These are phyloP conservation scores for Mormyrops boulengeri DNA, from an alignment of 2,797 vertebrate species.

Conservation along the genomic window DNA sequence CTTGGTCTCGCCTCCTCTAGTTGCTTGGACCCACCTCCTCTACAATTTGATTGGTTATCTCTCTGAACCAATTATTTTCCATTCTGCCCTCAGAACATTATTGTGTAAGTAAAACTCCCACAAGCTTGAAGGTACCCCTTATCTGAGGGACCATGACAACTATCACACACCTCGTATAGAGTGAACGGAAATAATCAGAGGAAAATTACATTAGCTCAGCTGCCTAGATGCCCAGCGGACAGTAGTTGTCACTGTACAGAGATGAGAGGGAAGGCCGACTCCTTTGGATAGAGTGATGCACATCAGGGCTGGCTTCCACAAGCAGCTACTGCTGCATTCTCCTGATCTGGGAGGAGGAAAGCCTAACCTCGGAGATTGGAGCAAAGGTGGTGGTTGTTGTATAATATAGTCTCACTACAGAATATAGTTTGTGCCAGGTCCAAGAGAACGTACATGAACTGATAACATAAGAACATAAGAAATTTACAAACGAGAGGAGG, in stretches of 20 bases:
- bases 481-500: too few relatives aligned
- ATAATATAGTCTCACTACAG: neutral
- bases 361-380: neutral
- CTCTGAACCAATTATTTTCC: neutral
- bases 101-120: neutral
- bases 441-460: neutral
- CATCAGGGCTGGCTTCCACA: neutral
- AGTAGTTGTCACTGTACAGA: neutral
- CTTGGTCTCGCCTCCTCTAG: neutral
- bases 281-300: neutral
- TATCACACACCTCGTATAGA: conserved; percentile 23
- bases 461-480: neutral
- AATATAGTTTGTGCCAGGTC: neutral
- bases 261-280: neutral
- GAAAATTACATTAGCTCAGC: conserved; percentile 6
- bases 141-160: conserved; percentile 35
- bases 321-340: neutral
- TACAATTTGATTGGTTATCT: neutral
- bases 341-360: neutral
- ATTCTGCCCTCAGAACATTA: neutral
- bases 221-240: conserved; percentile 11
- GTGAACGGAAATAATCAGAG: neutral
- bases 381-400: neutral
- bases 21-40: neutral
- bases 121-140: conserved; percentile 34